A percentile compares a stretch with the other conserved stretches of the same genome.
These are phyloP conservation scores for Lasioglossum calceatum DNA, from an alignment of 2,888 invertebrate species.

Conservation along the genomic window DNA sequence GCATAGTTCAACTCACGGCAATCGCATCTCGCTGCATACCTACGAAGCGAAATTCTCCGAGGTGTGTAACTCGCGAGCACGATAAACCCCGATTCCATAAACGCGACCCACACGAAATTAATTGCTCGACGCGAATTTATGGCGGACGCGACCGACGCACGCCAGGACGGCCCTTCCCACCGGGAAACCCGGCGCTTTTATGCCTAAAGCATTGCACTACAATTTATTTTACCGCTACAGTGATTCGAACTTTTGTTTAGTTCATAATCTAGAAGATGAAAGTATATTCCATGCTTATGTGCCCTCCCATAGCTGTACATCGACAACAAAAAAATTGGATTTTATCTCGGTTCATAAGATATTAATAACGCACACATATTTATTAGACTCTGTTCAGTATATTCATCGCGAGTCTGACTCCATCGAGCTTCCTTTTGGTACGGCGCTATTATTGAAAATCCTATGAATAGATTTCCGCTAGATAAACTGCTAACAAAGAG, in stretches of 20 bases:
- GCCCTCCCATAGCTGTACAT: no score
- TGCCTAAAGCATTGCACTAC: no score
- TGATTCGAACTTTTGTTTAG: no score
- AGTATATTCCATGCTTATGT: no score
- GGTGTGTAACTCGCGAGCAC: constrained; percentile 17
- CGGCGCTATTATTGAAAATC: not conserved
- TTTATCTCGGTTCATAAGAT: no score
- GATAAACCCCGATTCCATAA: constrained; percentile 31
- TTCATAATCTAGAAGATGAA: no score
- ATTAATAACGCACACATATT: no score
- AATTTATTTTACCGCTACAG: no score
- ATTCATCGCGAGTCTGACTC: no score
- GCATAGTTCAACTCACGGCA: constrained; percentile 10
- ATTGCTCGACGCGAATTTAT: constrained; percentile 26
- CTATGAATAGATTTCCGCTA: not conserved
- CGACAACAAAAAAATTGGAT: no score
- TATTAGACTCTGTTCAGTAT: no score
- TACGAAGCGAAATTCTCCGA: constrained; percentile 22
- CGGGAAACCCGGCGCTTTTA: not conserved
- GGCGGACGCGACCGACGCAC: no score
- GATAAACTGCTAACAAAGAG: not conserved
- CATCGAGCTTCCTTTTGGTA: not conserved
- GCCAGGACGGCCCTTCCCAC: not conserved
- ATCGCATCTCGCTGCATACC: constrained; percentile 33
- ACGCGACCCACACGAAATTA: constrained; percentile 13